Percentiles rank a stretch among this genome's conserved stretches.
Conservation (phyloP, 2,888 invertebrate genomes). For the Chaitophorus viminalis region DNA sequence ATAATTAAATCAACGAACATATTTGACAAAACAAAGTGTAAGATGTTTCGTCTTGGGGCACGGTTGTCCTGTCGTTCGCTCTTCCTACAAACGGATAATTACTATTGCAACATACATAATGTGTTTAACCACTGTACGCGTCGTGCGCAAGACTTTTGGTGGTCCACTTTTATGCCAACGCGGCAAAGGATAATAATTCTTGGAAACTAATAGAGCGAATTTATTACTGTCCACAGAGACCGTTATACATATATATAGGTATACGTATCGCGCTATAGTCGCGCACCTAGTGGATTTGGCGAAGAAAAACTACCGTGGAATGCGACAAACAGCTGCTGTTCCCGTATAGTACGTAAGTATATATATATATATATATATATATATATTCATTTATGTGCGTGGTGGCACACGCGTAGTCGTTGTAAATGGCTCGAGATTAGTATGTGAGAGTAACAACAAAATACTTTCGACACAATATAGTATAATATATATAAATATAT, state of each 20-base stretch:
- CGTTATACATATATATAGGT: no score
- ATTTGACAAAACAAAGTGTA: no score
- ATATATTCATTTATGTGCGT: no score
- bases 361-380: no score
- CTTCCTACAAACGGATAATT: no score
- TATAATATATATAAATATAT: not conserved
- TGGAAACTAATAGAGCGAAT: slow-evolving; percentile 4
- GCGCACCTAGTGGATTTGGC: not conserved
- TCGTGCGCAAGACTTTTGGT: not conserved
- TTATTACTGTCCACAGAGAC: not conserved
- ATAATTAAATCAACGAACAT: no score
- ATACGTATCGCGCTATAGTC: no score
- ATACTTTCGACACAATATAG: slow-evolving; percentile 6
- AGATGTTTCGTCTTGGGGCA: no score
- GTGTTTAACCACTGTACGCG: no score
- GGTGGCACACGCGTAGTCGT: not conserved
- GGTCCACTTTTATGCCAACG: not conserved
- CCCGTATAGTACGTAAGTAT: no score
- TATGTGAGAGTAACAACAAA: slow-evolving; percentile 22
- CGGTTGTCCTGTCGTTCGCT: no score
- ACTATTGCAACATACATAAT: no score
- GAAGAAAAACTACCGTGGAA: slow-evolving; percentile 33
- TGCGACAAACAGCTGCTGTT: slow-evolving; percentile 40
- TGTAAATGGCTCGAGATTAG: slow-evolving; percentile 37
- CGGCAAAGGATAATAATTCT: not conserved